Evolutionary conservation across 2,113 vertebrate genomes (phyloP), one percentile per base, ranked within the genome.

Genomic region (Amphiprion percula): DNA sequence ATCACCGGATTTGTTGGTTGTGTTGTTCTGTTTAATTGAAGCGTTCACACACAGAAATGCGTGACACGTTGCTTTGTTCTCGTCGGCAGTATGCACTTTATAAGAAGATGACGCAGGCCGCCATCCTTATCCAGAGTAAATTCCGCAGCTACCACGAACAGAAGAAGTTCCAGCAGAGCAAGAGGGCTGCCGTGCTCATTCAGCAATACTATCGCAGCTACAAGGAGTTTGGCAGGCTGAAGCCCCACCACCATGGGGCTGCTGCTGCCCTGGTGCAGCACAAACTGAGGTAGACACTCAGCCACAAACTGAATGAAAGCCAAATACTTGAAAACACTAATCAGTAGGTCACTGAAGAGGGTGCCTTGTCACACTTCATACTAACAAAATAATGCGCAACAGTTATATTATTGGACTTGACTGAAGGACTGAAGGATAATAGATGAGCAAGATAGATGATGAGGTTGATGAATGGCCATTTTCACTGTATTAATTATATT

Each of bases 71-170:
- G 8, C 68, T 62, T 56, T 52, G 26, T 68, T 87, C 39, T 81
- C 15, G 4, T 77, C 39, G 78, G 68, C 95, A 99, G 98, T 99
- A 99, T 94, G 98, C 98, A 97, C 98, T 99, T 97, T 99, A 99
- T 95, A 99, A 98, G 95, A 99, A 99, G 97, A 99, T 99, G 98
- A 99, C 98, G 54, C 98, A 98, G 96, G 98, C 98, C 93, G 98
- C 98, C 96, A 99, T 99, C 96, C 97, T 99, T 78, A 99, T 99
- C 96, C 98, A 99, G 97, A 99, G 97, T 94, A 99, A 98, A 94
- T 99, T 99, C 95, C 97, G 98, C 91, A 98, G 98, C 92, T 99
- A 99, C 72, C 97, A 97, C 0, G 97, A 98, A 79, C 98, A 99
- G 92, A 99, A 99, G 77, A 97, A 96, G 91, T 99, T 99, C 87